A percentile compares a stretch with the other conserved stretches of the same genome.
Evolutionary conservation across 1,140 invertebrate genomes (phyloP).

Genomic region (Sesamia nonagrioides): DNA sequence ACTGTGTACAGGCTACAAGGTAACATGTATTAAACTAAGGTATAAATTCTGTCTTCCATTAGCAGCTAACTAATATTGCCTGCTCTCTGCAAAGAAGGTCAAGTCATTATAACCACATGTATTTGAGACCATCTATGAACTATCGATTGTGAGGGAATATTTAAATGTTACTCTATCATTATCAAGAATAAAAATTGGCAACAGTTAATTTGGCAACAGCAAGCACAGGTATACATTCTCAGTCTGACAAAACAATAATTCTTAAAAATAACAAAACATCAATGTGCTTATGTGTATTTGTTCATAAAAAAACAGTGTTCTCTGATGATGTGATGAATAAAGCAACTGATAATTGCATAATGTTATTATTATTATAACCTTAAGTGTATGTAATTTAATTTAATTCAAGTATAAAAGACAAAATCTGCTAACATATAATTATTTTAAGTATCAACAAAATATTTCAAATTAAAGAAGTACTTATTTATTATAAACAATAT

Average conservation of each 20-base stretch:
- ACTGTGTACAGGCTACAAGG: conserved; percentile 35
- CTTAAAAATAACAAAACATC: conserved; percentile 23
- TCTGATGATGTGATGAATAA: not conserved
- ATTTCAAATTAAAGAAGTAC: conserved; percentile 8
- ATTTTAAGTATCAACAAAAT: conserved; percentile 22
- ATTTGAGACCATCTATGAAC: conserved; percentile 12
- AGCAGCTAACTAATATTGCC: conserved; percentile 11
- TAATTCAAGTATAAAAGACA: not conserved
- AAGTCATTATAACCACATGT: not conserved
- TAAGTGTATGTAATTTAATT: conserved; percentile 14
- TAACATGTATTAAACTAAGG: conserved; percentile 44
- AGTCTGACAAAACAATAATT: conserved; percentile 56
- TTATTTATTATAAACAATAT: not conserved
- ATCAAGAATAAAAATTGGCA: conserved; percentile 57
- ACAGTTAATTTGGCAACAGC: conserved; percentile 63
- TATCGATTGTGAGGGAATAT: conserved; percentile 7
- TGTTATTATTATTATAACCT: not conserved
- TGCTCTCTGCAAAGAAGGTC: conserved; percentile 20
- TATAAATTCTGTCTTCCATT: conserved; percentile 34
- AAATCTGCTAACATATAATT: conserved; percentile 8
- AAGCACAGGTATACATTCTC: conserved; percentile 59
- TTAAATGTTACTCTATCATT: conserved; percentile 39
- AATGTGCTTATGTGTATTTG: conserved; percentile 33
- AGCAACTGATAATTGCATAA: conserved; percentile 28
- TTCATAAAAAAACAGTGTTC: not conserved